phyloP scores from a whole-genome alignment of 2,888 invertebrate species.

The Sminthurinus aureus region DNA sequence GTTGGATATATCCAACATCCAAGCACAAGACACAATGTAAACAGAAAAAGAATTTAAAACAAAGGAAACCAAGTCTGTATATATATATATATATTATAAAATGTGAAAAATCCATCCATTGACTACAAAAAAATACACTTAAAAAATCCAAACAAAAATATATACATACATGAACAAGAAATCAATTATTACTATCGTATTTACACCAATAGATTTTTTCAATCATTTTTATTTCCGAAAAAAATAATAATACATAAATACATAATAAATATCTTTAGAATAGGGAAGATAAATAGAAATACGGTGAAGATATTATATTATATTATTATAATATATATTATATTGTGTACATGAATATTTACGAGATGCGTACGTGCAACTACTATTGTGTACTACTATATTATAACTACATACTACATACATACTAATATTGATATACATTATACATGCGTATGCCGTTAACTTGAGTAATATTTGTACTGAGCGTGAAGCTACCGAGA shows the following conservation, averaged over 20 bases:
- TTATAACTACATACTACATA: not conserved
- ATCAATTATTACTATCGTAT: not conserved
- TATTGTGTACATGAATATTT: no score
- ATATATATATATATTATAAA: not conserved
- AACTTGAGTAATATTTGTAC: conserved; percentile 9
- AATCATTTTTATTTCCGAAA: not conserved
- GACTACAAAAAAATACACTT: not conserved
- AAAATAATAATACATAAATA: not conserved
- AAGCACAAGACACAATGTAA: not conserved
- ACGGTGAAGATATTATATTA: no score
- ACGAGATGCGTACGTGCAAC: not conserved
- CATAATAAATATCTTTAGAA: not conserved
- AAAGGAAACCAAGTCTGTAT: not conserved
- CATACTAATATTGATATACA: no score
- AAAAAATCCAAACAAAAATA: not conserved
- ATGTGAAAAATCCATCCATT: conserved; percentile 4
- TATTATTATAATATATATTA: no score
- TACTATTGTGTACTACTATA: not conserved
- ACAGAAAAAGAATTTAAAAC: not conserved
- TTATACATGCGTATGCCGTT: not conserved
- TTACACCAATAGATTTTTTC: conserved; percentile 4
- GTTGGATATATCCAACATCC: not conserved
- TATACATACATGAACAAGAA: not conserved
- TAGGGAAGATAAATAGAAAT: not conserved
- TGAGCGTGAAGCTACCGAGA: not conserved